Conservation (phyloP, 2,113 vertebrate species). For the Capreolus pygargus region DNA sequence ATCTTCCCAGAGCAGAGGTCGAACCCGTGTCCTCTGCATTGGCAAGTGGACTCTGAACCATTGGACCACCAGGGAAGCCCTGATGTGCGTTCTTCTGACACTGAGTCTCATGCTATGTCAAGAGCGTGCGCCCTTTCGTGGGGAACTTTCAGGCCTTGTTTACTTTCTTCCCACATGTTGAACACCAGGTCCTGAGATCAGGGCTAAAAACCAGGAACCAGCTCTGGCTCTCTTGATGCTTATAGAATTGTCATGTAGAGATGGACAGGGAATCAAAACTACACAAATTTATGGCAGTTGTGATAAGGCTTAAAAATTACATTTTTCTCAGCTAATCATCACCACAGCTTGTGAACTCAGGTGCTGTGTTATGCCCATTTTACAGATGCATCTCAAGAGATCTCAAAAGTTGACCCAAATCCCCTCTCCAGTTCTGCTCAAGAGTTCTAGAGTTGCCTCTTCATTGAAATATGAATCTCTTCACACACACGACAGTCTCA, state of each 20-base stretch:
- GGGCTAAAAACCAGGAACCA: neutral
- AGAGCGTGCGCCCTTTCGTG: neutral
- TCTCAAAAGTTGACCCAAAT: neutral
- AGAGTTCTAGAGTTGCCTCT: neutral
- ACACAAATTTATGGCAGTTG: neutral
- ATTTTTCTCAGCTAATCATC: neutral
- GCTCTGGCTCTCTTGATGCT: neutral
- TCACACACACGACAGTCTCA: neutral
- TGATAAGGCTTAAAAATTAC: neutral
- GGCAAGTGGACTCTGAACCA: neutral
- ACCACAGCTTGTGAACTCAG: neutral
- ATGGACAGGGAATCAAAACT: neutral
- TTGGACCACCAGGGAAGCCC: neutral
- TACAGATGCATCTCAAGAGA: neutral
- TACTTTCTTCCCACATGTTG: neutral
- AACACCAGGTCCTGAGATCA: neutral
- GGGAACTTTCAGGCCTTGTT: neutral
- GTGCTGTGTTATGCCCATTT: neutral
- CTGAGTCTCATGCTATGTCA: neutral
- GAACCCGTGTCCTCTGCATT: neutral
- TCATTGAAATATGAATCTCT: neutral
- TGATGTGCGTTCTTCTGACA: neutral
- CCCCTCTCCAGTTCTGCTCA: neutral
- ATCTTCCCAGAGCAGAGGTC: neutral
- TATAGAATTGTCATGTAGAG: neutral